These are phyloP conservation scores for Heliothis virescens DNA, from an alignment of 1,140 invertebrate species.

Conservation along the genomic window DNA sequence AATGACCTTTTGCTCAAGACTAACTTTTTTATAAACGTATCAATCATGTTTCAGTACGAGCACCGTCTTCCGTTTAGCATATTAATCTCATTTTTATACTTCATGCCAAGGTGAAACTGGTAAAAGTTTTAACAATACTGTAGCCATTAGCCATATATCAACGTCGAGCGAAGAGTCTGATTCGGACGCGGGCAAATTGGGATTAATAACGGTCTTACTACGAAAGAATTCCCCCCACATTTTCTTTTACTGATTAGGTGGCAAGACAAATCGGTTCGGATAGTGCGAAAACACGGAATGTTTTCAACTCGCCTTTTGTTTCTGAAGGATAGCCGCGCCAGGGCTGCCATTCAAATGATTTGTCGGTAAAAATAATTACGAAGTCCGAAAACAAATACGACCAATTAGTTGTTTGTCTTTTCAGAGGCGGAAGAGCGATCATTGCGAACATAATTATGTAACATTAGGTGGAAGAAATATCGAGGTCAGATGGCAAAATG, in stretches of 20 bases:
- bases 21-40: conserved; percentile 25
- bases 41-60: conserved; percentile 38
- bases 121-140: conserved; percentile 49
- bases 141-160: conserved; percentile 65
- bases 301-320: conserved; percentile 26
- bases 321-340: conserved; percentile 18
- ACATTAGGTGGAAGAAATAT: conserved; percentile 16
- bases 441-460: conserved; percentile 17
- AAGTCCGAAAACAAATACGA: conserved; percentile 14
- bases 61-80: conserved; percentile 36
- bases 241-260: conserved; percentile 66
- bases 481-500: conserved; percentile 12
- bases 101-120: conserved; percentile 34
- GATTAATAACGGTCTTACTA: conserved; percentile 66
- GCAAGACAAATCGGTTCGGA: conserved; percentile 62
- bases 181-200: conserved; percentile 64
- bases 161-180: conserved; percentile 58
- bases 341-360: conserved; percentile 26
- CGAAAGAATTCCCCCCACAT: conserved; percentile 55
- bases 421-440: neutral
- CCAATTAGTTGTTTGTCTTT: conserved; percentile 4
- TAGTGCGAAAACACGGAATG: conserved; percentile 43
- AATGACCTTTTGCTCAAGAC: conserved; percentile 18
- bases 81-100: conserved; percentile 49
- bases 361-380: conserved; percentile 16